Percentiles rank a stretch among this genome's conserved stretches.
phyloP scores from a whole-genome alignment of 2,888 invertebrate species.

The Acheta domesticus region DNA sequence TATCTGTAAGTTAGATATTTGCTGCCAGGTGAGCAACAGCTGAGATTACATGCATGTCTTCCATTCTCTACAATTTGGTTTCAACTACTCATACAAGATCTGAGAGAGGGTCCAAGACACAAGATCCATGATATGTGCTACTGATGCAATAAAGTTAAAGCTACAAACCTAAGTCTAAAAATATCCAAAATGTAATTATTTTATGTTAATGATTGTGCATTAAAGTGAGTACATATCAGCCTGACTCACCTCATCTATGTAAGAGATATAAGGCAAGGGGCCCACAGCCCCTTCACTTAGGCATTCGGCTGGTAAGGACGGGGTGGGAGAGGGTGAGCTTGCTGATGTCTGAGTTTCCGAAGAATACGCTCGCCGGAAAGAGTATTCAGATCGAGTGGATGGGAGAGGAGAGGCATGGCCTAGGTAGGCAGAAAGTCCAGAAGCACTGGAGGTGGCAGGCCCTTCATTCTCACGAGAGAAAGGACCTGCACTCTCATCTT shows the following conservation, averaged over 20 bases:
- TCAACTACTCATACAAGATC: neutral
- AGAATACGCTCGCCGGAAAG: conserved; percentile 45
- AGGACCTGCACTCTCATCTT: conserved; percentile 27
- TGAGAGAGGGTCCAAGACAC: neutral
- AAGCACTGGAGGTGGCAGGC: conserved; percentile 27
- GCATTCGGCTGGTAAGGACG: conserved; percentile 31
- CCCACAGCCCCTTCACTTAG: conserved; percentile 4
- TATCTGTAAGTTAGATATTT: neutral
- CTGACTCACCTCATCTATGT: conserved; percentile 43
- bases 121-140: neutral
- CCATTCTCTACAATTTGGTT: neutral
- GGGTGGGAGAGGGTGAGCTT: conserved; percentile 34
- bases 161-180: neutral
- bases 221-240: conserved; percentile 3
- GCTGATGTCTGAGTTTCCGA: conserved; percentile 39
- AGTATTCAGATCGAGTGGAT: conserved; percentile 41
- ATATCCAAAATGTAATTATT: neutral
- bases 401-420: conserved; percentile 38
- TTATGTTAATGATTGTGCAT: neutral
- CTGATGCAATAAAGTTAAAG: neutral
- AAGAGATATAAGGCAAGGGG: conserved; percentile 41
- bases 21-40: conserved; percentile 18
- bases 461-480: conserved; percentile 28
- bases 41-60: neutral
- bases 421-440: conserved; percentile 31